Conservation (phyloP, 92 coral and sea anemone species). For the Hydrozoanthus gracilis region DNA sequence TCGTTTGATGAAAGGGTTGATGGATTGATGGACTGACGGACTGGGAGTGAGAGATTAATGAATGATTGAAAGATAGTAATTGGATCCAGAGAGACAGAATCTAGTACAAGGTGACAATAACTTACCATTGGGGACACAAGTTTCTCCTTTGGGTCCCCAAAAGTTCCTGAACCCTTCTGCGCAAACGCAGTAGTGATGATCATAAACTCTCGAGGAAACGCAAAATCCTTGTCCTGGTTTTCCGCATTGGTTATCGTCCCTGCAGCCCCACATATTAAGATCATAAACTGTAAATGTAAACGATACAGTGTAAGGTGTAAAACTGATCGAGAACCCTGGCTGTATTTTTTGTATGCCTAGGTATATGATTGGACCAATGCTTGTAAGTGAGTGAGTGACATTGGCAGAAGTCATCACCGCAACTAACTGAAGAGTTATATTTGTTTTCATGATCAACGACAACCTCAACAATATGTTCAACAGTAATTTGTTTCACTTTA, state of each 20-base stretch:
- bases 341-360: too few relatives aligned
- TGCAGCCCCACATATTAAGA: neutral
- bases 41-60: too few relatives aligned
- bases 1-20: neutral
- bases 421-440: too few relatives aligned
- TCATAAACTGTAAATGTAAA: neutral
- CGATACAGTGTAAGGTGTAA: too few relatives aligned
- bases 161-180: constrained; percentile 19
- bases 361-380: too few relatives aligned
- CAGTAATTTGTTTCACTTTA: too few relatives aligned
- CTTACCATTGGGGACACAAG: constrained; percentile 31
- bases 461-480: too few relatives aligned
- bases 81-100: neutral
- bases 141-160: constrained; percentile 38
- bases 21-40: neutral
- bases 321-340: too few relatives aligned
- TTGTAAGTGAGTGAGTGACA: too few relatives aligned
- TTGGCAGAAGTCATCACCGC: too few relatives aligned
- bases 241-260: constrained; percentile 12
- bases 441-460: too few relatives aligned
- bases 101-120: neutral
- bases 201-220: neutral
- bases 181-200: neutral
- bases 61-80: neutral
- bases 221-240: constrained; percentile 19